A percentile compares a stretch with the other conserved stretches of the same genome.
Evolutionary conservation across 2,113 vertebrate genomes (phyloP).

Genomic region (Meles meles): DNA sequence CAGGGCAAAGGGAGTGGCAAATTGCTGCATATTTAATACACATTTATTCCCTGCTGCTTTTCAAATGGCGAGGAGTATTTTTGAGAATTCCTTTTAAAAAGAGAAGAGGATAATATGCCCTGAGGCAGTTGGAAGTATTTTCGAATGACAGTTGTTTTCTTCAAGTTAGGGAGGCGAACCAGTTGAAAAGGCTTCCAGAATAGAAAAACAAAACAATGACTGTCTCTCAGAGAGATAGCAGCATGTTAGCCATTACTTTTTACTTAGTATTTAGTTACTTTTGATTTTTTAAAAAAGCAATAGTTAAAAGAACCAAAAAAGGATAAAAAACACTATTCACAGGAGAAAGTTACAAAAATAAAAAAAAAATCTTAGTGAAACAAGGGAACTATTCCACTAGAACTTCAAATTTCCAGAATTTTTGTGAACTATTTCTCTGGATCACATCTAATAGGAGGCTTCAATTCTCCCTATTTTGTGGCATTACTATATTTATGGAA

Average conservation of each 20-base stretch:
- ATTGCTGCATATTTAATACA: not conserved
- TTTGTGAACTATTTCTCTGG: conserved; percentile 1
- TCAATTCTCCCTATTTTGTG: not conserved
- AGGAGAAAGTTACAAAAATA: conserved; percentile 5
- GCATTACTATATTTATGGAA: conserved; percentile 1
- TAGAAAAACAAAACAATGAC: conserved; percentile 27
- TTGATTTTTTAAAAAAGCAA: not conserved
- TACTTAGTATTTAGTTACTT: conserved; percentile 15
- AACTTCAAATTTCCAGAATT: conserved; percentile 3
- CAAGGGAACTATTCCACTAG: not conserved
- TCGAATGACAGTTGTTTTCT: not conserved
- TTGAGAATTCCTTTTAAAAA: not conserved
- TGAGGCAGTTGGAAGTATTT: not conserved
- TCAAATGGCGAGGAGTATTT: not conserved
- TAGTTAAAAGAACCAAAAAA: conserved; percentile 38
- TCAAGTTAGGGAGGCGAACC: conserved; percentile 3
- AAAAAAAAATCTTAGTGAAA: not conserved
- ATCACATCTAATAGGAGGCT: not conserved
- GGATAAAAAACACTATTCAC: conserved; percentile 9
- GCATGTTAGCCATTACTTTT: conserved; percentile 1
- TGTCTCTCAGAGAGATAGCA: not conserved
- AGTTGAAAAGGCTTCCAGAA: not conserved
- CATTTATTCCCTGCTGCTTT: conserved; percentile 20
- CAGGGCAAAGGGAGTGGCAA: conserved; percentile 20
- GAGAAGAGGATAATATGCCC: not conserved